Evolutionary conservation across 2,797 vertebrate species (phyloP).

Genomic region (Amphiprion clarkii): DNA sequence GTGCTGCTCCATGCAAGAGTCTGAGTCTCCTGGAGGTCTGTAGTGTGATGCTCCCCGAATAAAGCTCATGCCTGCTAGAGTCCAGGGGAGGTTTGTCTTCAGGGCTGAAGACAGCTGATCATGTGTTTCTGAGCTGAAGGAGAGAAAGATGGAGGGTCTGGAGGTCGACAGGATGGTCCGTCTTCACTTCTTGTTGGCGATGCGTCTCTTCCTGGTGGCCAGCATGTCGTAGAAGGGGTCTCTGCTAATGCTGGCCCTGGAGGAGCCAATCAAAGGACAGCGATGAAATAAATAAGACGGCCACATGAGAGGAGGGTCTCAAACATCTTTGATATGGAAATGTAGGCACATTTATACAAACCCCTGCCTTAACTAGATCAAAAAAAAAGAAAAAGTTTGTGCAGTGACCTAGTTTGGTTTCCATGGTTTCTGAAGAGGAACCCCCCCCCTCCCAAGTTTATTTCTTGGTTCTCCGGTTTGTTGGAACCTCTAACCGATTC

Average conservation of each 20-base stretch:
- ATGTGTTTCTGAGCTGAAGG: constrained; percentile 37
- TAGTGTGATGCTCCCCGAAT: constrained; percentile 32
- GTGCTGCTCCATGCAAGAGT: constrained; percentile 38
- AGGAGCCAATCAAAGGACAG: constrained; percentile 77
- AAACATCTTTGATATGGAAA: constrained; percentile 86
- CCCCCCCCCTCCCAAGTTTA: constrained; percentile 27
- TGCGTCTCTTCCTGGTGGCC: constrained; percentile 93
- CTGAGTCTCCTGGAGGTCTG: constrained; percentile 32
- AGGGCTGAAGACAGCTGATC: constrained; percentile 11
- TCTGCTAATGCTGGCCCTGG: constrained; percentile 93
- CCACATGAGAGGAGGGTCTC: constrained; percentile 79
- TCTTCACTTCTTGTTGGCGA: constrained; percentile 95
- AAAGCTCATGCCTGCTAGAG: constrained; percentile 24
- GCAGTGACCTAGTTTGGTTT: constrained; percentile 88
- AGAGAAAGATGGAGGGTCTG: constrained; percentile 31
- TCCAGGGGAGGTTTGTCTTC: constrained; percentile 36
- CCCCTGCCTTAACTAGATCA: constrained; percentile 79
- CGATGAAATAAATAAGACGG: constrained; percentile 82
- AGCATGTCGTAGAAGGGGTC: constrained; percentile 98
- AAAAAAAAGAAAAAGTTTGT: constrained; percentile 75
- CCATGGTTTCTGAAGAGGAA: constrained; percentile 84
- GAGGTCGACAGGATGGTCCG: constrained; percentile 46
- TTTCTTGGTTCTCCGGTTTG: constrained; percentile 44
- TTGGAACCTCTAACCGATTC: constrained; percentile 59
- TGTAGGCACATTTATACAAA: constrained; percentile 79